phyloP scores from a whole-genome alignment of 2,888 invertebrate species.

The Plagodis dolabraria region DNA sequence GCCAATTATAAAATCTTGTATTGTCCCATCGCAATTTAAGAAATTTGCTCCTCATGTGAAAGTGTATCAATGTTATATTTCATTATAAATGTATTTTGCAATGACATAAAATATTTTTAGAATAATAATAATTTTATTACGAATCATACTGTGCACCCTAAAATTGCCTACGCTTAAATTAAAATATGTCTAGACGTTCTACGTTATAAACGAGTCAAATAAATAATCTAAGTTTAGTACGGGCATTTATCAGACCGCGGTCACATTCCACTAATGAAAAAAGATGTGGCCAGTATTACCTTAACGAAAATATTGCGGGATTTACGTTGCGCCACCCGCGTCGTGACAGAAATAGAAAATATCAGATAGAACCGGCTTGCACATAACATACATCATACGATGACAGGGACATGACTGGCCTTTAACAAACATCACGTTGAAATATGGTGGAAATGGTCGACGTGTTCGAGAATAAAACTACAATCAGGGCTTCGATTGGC shows the following conservation, averaged over 20 bases:
- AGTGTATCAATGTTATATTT: too few species aligned
- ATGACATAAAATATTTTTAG: too few species aligned
- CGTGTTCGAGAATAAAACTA: conserved; percentile 25
- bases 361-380: conserved; percentile 60
- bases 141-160: not conserved
- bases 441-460: conserved; percentile 24
- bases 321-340: conserved; percentile 65
- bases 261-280: conserved; percentile 63
- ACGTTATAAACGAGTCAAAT: conserved; percentile 32
- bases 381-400: conserved; percentile 64
- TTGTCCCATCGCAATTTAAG: too few species aligned
- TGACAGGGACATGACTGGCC: conserved; percentile 63
- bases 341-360: conserved; percentile 76
- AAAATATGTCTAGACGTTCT: conserved; percentile 27
- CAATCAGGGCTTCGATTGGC: conserved; percentile 12
- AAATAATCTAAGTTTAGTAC: conserved; percentile 48
- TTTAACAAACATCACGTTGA: conserved; percentile 52
- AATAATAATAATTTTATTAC: too few species aligned
- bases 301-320: conserved; percentile 64
- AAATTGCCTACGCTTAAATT: conserved; percentile 28
- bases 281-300: conserved; percentile 60
- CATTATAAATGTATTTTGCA: too few species aligned
- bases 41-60: too few species aligned
- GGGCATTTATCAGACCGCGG: conserved; percentile 53
- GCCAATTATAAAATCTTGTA: too few species aligned